These are phyloP conservation scores for Papilio polyxenes DNA, from an alignment of 1,140 invertebrate genomes.

Conservation along the genomic window DNA sequence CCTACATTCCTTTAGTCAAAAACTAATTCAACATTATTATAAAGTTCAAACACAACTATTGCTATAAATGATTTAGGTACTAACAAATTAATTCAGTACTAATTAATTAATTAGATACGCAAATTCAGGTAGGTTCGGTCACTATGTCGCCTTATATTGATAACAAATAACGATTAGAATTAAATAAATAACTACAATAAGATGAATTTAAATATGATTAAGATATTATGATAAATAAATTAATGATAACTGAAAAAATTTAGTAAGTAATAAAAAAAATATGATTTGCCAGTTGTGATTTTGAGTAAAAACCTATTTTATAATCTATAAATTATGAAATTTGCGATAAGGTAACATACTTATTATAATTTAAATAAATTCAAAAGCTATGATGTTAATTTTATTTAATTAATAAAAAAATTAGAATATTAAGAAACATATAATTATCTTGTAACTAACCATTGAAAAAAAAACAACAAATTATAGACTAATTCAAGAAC, in stretches of 20 bases:
- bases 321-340: neutral
- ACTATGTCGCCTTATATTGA: neutral
- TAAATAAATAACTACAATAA: constrained; percentile 2
- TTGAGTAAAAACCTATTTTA: neutral
- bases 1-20: constrained; percentile 40
- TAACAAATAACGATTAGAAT: neutral
- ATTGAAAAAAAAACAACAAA: too few relatives aligned
- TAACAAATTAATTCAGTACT: too few relatives aligned
- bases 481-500: constrained; percentile 36
- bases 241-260: too few relatives aligned
- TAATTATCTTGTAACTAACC: too few relatives aligned
- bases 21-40: neutral
- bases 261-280: too few relatives aligned
- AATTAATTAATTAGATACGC: too few relatives aligned
- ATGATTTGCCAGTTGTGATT: neutral
- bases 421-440: too few relatives aligned
- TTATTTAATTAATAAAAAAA: too few relatives aligned
- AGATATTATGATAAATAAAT: too few relatives aligned
- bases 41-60: neutral
- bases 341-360: too few relatives aligned
- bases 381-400: neutral
- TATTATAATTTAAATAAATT: too few relatives aligned
- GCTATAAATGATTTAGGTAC: neutral
- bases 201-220: neutral
- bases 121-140: neutral